phyloP scores from a whole-genome alignment of 2,113 vertebrate genomes.

The Cathartes aura region DNA sequence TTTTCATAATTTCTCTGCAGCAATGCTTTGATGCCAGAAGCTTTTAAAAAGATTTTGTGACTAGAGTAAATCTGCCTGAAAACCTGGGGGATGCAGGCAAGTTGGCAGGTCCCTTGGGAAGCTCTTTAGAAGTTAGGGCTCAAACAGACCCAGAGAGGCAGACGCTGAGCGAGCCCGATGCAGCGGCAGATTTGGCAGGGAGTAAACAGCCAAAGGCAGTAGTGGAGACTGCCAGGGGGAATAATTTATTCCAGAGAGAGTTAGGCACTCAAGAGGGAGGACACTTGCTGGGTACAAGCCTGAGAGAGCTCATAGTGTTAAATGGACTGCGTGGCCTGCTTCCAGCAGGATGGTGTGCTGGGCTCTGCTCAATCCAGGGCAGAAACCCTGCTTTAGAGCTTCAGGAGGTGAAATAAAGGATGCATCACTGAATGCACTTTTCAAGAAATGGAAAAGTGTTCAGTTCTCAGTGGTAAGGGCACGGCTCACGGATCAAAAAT shows the following conservation, averaged over 20 bases:
- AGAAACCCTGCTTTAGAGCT: not conserved
- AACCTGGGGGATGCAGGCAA: not conserved
- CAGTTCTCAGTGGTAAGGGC: not conserved
- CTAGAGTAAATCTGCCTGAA: not conserved
- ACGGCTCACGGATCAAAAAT: not conserved
- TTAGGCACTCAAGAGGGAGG: not conserved
- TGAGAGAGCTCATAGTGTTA: not conserved
- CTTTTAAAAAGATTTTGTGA: not conserved
- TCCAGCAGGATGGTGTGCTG: not conserved
- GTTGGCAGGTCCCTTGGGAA: not conserved
- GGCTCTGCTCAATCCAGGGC: not conserved
- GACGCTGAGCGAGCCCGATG: not conserved
- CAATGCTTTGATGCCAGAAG: not conserved
- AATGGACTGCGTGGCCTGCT: not conserved
- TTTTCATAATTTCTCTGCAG: not conserved
- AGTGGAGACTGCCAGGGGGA: not conserved
- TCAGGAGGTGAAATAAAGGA: not conserved
- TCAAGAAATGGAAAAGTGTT: not conserved
- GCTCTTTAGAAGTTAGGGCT: not conserved
- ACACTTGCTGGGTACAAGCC: not conserved
- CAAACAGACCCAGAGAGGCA: not conserved
- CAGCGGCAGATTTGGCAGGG: not conserved
- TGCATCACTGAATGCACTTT: not conserved
- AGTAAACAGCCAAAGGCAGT: not conserved
- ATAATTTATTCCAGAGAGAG: slow-evolving; percentile 23